Evolutionary conservation across 1,140 invertebrate species (phyloP).

Genomic region (Ptiloglossa arizonensis): DNA sequence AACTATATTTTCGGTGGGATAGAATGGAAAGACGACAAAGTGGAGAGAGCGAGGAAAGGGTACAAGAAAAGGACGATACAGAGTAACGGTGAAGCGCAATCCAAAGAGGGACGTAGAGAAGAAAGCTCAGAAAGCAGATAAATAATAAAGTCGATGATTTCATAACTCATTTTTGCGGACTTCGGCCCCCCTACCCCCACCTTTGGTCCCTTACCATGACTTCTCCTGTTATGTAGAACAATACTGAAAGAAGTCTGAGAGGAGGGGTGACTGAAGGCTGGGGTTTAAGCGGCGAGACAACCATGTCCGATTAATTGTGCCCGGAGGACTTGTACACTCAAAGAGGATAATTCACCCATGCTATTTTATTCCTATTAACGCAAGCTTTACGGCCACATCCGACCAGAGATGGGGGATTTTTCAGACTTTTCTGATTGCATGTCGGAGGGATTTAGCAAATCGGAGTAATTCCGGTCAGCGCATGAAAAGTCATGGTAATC

Average conservation of each 20-base stretch:
- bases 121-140: slow-evolving; percentile 38
- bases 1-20: slow-evolving; percentile 15
- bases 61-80: not conserved
- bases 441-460: slow-evolving; percentile 15
- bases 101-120: not conserved
- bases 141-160: slow-evolving; percentile 52
- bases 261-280: slow-evolving; percentile 1
- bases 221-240: slow-evolving; percentile 49
- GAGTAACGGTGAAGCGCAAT: not conserved
- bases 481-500: slow-evolving; percentile 14
- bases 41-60: no score
- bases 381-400: slow-evolving; percentile 19
- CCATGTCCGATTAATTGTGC: slow-evolving; percentile 72
- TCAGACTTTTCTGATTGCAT: slow-evolving; percentile 14
- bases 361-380: slow-evolving; percentile 57
- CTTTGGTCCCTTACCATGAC: not conserved
- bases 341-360: slow-evolving; percentile 66
- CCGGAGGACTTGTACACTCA: slow-evolving; percentile 62
- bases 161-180: slow-evolving; percentile 40
- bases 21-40: not conserved
- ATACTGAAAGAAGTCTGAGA: slow-evolving; percentile 46
- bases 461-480: slow-evolving; percentile 1
- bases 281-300: slow-evolving; percentile 50
- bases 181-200: not conserved
- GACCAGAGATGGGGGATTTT: not conserved